Evolutionary conservation across 2,113 vertebrate genomes (phyloP).

Genomic region (Oostethus manadensis): DNA sequence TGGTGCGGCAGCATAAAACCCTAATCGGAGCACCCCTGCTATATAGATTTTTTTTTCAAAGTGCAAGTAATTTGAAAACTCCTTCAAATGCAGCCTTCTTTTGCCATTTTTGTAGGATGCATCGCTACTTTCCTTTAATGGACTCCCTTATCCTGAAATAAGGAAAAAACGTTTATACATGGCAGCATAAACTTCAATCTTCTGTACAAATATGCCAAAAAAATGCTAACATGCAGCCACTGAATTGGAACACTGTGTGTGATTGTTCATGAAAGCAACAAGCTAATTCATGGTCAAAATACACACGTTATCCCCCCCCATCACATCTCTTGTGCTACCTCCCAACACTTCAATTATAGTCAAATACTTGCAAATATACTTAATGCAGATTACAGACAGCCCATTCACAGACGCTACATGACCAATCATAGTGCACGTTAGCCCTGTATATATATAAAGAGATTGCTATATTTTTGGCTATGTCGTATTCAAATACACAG

Average conservation of each 20-base stretch:
- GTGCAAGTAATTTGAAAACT: too few species aligned
- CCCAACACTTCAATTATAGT: constrained; percentile 24
- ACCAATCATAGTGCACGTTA: constrained; percentile 59
- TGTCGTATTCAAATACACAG: constrained; percentile 60
- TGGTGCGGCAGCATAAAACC: too few species aligned
- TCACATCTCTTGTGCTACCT: constrained; percentile 26
- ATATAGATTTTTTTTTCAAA: too few species aligned
- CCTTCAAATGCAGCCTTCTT: too few species aligned
- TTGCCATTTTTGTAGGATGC: too few species aligned
- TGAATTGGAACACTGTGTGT: background rate
- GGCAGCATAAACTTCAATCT: too few species aligned
- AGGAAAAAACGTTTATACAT: too few species aligned
- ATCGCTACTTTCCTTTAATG: too few species aligned
- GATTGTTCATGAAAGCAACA: background rate
- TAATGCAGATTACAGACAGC: constrained; percentile 60
- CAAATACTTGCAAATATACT: constrained; percentile 60
- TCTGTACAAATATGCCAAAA: too few species aligned
- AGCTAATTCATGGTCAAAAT: constrained; percentile 24
- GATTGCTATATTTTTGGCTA: constrained; percentile 28
- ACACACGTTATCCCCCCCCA: constrained; percentile 19
- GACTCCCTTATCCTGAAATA: too few species aligned
- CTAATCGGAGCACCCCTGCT: too few species aligned
- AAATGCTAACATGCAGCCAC: background rate
- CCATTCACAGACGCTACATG: constrained; percentile 55
- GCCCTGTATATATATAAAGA: constrained; percentile 49